Evolutionary conservation across 2,888 invertebrate genomes (phyloP).

Genomic region (Noctua janthe): DNA sequence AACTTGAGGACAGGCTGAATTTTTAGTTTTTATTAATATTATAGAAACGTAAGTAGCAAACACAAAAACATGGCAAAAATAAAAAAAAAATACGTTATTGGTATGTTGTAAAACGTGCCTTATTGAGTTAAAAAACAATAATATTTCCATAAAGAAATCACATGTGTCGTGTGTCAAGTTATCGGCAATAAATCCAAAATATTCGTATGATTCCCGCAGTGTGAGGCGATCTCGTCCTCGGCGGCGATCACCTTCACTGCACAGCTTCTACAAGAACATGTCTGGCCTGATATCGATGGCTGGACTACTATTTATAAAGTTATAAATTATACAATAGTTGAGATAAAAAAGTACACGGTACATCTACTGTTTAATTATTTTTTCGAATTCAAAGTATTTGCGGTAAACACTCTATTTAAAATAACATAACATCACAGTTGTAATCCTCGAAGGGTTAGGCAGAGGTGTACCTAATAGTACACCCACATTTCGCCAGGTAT

Average conservation of each 20-base stretch:
- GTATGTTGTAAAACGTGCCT: background rate
- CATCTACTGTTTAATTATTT: background rate
- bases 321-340: background rate
- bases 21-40: background rate
- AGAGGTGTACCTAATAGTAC: background rate
- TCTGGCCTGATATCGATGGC: slow-evolving; percentile 20
- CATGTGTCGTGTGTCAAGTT: background rate
- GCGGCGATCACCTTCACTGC: slow-evolving; percentile 9
- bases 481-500: background rate
- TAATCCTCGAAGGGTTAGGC: background rate
- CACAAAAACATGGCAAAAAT: background rate
- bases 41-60: background rate
- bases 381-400: background rate
- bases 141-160: slow-evolving; percentile 1
- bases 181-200: slow-evolving; percentile 15
- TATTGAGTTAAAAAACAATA: background rate
- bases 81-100: background rate
- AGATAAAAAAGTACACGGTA: background rate
- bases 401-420: background rate
- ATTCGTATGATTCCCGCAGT: no score
- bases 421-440: background rate
- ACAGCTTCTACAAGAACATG: slow-evolving; percentile 31
- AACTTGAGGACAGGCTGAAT: background rate
- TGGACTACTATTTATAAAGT: slow-evolving; percentile 1
- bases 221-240: background rate